Evolutionary conservation across 1,140 invertebrate genomes (phyloP).

Genomic region (Eufriesea mexicana): DNA sequence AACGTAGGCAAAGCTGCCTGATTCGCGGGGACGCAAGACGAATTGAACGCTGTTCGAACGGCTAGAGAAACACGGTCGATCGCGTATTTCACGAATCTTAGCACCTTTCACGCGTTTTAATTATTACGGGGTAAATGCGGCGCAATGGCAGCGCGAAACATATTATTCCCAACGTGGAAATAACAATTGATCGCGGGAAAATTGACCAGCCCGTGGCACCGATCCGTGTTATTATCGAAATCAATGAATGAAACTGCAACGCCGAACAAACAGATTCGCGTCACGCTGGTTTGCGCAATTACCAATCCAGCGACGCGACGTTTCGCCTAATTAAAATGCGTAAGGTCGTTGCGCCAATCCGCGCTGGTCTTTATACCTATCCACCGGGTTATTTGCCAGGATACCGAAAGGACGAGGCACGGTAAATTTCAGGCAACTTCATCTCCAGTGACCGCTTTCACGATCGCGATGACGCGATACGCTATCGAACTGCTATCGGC

Average conservation of each 20-base stretch:
- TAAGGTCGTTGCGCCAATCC: constrained; percentile 21
- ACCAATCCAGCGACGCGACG: not conserved
- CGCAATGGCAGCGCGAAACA: not conserved
- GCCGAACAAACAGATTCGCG: constrained; percentile 53
- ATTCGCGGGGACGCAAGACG: not conserved
- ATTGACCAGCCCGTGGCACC: constrained; percentile 49
- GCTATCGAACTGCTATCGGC: constrained; percentile 11
- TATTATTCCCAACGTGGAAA: not conserved
- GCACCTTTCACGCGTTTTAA: constrained; percentile 24
- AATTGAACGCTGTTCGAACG: not conserved
- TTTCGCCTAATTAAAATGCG: constrained; percentile 41
- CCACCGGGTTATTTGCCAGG: too few relatives aligned
- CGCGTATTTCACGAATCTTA: constrained; percentile 7
- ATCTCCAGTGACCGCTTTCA: not conserved
- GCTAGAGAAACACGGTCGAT: not conserved
- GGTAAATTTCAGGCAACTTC: not conserved
- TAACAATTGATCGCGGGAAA: constrained; percentile 44
- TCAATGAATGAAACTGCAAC: constrained; percentile 59
- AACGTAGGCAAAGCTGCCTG: not conserved
- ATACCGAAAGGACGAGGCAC: not conserved
- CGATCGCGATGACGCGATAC: not conserved
- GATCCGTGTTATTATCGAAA: constrained; percentile 58
- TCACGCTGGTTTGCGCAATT: constrained; percentile 48
- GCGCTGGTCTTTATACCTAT: not conserved
- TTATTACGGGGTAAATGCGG: not conserved